A percentile compares a stretch with the other conserved stretches of the same genome.
phyloP scores from a whole-genome alignment of 2,113 vertebrate species.

The Rissa tridactyla region DNA sequence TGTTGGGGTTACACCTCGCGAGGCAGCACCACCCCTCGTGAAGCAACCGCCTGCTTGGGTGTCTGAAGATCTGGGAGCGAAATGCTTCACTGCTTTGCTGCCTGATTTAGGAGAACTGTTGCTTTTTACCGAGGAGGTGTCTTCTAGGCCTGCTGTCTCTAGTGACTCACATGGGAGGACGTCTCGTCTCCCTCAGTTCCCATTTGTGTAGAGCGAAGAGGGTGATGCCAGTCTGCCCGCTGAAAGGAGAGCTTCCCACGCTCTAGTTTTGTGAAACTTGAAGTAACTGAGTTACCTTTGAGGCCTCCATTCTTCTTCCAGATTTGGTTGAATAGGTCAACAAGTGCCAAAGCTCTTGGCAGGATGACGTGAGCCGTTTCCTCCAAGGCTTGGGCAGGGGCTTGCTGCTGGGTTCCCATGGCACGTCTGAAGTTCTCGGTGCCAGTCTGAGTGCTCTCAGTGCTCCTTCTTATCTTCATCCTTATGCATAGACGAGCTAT shows the following conservation, averaged over 20 bases:
- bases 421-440: rapidly evolving
- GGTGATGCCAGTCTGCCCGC: rapidly evolving
- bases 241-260: not conserved
- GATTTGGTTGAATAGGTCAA: not conserved
- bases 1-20: not conserved
- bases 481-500: rapidly evolving
- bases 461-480: not conserved
- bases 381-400: not conserved
- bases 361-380: not conserved
- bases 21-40: not conserved
- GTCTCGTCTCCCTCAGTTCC: not conserved
- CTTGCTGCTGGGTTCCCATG: not conserved
- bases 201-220: rapidly evolving
- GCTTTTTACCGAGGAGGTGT: not conserved
- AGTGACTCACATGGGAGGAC: not conserved
- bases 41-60: not conserved
- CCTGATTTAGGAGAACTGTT: not conserved
- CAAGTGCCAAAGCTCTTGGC: not conserved
- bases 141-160: not conserved
- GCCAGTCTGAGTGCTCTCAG: not conserved
- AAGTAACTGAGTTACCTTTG: not conserved
- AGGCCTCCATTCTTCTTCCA: not conserved
- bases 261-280: not conserved
- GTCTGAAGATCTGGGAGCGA: not conserved
- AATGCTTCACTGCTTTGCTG: not conserved